Percentiles rank a stretch among this genome's conserved stretches.
Conservation (phyloP, 2,888 invertebrate genomes). For the Sphaeridia pumilis region DNA sequence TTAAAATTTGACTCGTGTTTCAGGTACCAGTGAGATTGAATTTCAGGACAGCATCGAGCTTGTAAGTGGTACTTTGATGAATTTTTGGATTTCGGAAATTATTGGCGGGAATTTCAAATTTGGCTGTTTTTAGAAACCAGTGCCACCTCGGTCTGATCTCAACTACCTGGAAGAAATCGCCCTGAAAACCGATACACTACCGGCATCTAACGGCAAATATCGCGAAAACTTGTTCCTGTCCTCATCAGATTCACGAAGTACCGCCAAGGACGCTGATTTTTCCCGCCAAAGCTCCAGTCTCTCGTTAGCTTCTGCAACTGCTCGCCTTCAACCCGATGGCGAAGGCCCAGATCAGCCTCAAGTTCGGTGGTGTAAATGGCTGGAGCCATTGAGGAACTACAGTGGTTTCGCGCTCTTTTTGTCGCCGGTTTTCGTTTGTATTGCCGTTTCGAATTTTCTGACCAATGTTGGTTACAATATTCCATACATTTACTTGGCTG, state of each 20-base stretch:
- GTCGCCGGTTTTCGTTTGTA: slow-evolving; percentile 76
- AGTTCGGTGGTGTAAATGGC: too few relatives aligned
- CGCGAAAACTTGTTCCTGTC: neutral
- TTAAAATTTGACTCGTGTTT: too few relatives aligned
- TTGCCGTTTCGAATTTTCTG: slow-evolving; percentile 84
- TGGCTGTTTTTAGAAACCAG: neutral
- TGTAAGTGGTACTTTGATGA: neutral
- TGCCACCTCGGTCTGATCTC: neutral
- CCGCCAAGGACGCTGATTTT: neutral
- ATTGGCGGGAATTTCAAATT: neutral
- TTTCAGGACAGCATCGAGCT: neutral
- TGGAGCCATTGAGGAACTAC: too few relatives aligned
- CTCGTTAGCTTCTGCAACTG: neutral
- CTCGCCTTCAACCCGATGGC: neutral
- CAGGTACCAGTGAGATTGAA: neutral
- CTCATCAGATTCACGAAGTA: neutral
- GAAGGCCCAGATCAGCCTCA: too few relatives aligned
- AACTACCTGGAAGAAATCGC: slow-evolving; percentile 9
- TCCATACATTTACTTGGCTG: slow-evolving; percentile 75
- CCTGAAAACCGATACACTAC: slow-evolving; percentile 6
- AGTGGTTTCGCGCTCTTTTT: slow-evolving; percentile 70
- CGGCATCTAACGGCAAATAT: neutral
- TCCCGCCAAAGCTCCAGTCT: neutral
- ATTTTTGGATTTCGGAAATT: neutral
- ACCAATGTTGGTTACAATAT: slow-evolving; percentile 91